A percentile compares a stretch with the other conserved stretches of the same genome.
These are phyloP conservation scores for Grallaria varia DNA, from an alignment of 2,113 vertebrate genomes.

Conservation along the genomic window DNA sequence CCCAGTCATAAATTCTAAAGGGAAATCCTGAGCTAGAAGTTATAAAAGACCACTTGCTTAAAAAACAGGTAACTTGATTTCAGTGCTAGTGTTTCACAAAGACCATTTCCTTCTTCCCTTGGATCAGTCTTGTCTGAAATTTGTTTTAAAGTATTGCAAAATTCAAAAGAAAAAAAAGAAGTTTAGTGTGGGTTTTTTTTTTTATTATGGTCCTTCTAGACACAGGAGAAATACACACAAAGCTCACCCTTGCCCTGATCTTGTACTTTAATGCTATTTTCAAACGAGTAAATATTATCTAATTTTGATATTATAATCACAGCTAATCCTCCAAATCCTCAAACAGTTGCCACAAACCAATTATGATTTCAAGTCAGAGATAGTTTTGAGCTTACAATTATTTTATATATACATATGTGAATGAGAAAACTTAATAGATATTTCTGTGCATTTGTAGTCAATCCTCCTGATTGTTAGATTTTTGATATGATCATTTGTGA, in stretches of 20 bases:
- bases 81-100: neutral
- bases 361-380: neutral
- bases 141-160: neutral
- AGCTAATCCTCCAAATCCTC: neutral
- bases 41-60: neutral
- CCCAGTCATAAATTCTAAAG: neutral
- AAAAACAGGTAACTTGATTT: neutral
- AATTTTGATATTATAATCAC: neutral
- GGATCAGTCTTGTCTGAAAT: neutral
- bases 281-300: neutral
- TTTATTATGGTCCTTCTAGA: neutral
- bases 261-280: neutral
- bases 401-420: neutral
- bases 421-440: neutral
- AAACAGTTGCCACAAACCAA: neutral
- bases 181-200: neutral
- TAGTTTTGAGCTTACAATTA: neutral
- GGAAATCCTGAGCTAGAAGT: neutral
- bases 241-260: neutral
- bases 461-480: neutral
- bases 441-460: neutral
- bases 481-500: neutral
- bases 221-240: neutral
- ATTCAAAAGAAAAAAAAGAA: neutral
- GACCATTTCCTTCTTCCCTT: neutral